phyloP scores from a whole-genome alignment of 1,140 invertebrate genomes.

The Chymomyza costata region DNA sequence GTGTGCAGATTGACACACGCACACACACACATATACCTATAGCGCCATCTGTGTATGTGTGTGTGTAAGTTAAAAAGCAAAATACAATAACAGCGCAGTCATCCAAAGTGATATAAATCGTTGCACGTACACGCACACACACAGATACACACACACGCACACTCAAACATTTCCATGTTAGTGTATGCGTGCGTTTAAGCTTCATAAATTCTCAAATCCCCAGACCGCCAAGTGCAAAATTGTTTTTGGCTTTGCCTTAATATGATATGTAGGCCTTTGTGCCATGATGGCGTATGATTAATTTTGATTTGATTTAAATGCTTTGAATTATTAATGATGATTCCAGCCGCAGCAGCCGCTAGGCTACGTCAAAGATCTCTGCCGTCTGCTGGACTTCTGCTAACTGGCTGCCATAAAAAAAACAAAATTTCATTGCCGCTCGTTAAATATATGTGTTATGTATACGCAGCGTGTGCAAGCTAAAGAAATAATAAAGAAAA shows the following conservation, averaged over 20 bases:
- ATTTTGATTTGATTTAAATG: constrained; percentile 55
- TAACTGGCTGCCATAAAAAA: constrained; percentile 45
- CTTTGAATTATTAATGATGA: constrained; percentile 51
- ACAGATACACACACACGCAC: too few relatives aligned
- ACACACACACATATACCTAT: background rate
- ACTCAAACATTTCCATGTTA: too few relatives aligned
- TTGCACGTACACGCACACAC: constrained; percentile 31
- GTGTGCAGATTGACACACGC: background rate
- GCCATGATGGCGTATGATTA: constrained; percentile 33
- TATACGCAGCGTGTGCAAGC: constrained; percentile 29
- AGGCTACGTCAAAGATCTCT: constrained; percentile 14
- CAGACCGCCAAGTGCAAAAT: constrained; percentile 27
- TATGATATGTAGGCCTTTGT: too few relatives aligned
- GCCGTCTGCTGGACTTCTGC: background rate
- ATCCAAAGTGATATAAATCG: constrained; percentile 35
- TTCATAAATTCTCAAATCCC: background rate
- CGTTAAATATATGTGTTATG: constrained; percentile 38
- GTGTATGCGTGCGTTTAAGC: background rate
- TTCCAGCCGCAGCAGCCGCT: too few relatives aligned
- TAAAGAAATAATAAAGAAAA: too few relatives aligned
- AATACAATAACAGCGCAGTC: background rate
- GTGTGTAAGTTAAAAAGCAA: background rate
- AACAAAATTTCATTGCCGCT: constrained; percentile 46
- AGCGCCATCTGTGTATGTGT: constrained; percentile 2
- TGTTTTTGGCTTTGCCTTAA: constrained; percentile 11